Percentiles rank a stretch among this genome's conserved stretches.
These are phyloP conservation scores for Cyanoderma ruficeps DNA, from an alignment of 2,113 vertebrate species.

Conservation along the genomic window DNA sequence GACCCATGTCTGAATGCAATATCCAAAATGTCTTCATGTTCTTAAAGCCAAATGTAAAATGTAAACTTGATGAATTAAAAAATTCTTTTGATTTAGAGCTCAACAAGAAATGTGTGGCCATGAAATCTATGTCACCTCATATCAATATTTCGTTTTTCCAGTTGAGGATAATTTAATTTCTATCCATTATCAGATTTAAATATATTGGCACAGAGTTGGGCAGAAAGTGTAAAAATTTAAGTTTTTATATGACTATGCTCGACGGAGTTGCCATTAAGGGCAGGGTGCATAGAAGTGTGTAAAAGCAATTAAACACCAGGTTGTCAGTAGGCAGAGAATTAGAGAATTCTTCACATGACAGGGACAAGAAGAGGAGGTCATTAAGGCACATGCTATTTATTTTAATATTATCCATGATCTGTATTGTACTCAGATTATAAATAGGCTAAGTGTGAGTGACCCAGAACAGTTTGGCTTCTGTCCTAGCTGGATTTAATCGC, in stretches of 20 bases:
- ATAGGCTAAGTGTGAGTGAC: slow-evolving; percentile 58
- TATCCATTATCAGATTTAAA: neutral
- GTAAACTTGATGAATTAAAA: neutral
- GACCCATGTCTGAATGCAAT: neutral
- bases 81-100: neutral
- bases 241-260: neutral
- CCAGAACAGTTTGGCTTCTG: slow-evolving; percentile 44
- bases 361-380: slow-evolving; percentile 21
- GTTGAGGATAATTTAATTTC: neutral
- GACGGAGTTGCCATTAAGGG: neutral
- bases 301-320: neutral
- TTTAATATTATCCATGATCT: slow-evolving; percentile 33
- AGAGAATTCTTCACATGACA: neutral
- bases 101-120: neutral
- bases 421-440: slow-evolving; percentile 47
- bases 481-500: slow-evolving; percentile 40
- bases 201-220: neutral
- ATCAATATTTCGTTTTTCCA: neutral
- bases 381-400: slow-evolving; percentile 19
- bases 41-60: neutral
- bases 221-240: neutral
- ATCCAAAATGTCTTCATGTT: neutral
- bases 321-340: slow-evolving; percentile 18
- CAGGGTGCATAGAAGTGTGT: neutral
- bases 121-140: neutral